phyloP scores from a whole-genome alignment of 2,797 vertebrate species.

The Phataginus tetradactyla region DNA sequence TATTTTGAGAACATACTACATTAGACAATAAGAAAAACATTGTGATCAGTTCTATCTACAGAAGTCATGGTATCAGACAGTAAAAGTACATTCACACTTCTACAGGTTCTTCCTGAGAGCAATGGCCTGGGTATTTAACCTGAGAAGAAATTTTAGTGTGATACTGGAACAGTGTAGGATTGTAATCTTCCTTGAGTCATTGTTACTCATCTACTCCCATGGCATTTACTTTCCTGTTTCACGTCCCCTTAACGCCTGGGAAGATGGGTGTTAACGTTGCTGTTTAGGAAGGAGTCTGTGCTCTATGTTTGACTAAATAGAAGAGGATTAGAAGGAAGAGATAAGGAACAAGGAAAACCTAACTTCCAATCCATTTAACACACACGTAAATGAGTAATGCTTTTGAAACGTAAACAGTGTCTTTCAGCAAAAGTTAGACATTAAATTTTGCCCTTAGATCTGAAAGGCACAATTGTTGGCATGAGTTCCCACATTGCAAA shows the following conservation, averaged over 20 bases:
- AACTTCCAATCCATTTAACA: background rate
- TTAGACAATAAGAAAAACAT: background rate
- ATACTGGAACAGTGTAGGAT: background rate
- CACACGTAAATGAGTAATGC: background rate
- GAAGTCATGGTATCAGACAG: background rate
- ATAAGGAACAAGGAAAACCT: background rate
- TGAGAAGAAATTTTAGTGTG: background rate
- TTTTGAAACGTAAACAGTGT: slow-evolving; percentile 19
- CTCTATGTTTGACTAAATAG: background rate
- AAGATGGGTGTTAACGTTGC: background rate
- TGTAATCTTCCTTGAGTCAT: background rate
- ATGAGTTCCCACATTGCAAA: background rate
- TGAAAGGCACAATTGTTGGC: background rate
- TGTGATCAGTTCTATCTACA: background rate
- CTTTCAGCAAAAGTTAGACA: background rate
- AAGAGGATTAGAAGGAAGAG: background rate
- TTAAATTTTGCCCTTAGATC: background rate
- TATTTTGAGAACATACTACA: background rate
- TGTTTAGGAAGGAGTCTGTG: background rate
- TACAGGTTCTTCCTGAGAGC: background rate
- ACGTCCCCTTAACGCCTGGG: background rate
- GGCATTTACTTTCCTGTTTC: background rate
- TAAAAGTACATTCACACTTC: background rate
- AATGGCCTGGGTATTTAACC: background rate
- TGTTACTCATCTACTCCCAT: background rate